Evolutionary conservation across 1,140 invertebrate genomes (phyloP).

Genomic region (Hylaeus volcanicus): DNA sequence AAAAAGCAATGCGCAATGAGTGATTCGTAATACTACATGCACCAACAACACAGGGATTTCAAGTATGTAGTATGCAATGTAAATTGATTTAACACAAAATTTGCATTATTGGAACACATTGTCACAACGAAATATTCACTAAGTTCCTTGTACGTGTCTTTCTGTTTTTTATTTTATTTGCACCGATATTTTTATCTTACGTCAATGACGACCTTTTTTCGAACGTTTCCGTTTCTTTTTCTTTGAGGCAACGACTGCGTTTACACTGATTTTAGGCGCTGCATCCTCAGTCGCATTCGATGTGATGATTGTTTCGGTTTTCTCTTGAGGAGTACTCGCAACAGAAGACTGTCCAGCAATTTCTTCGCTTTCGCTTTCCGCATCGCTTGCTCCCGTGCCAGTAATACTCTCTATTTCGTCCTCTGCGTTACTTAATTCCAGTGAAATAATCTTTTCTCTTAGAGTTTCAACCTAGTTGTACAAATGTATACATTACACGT

Average conservation of each 20-base stretch:
- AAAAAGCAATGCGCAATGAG: conserved; percentile 21
- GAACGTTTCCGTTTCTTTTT: conserved; percentile 79
- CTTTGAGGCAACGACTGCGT: conserved; percentile 74
- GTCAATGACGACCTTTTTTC: conserved; percentile 76
- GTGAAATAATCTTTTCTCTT: conserved; percentile 92
- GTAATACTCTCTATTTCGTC: conserved; percentile 81
- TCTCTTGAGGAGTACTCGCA: conserved; percentile 67
- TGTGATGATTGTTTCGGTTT: conserved; percentile 64
- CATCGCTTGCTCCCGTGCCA: conserved; percentile 77
- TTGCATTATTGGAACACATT: conserved; percentile 27
- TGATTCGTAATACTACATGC: conserved; percentile 36
- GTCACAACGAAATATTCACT: conserved; percentile 11
- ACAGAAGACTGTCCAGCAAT: conserved; percentile 67
- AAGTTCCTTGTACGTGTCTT: conserved; percentile 19
- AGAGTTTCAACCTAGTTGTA: conserved; percentile 89
- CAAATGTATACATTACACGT: conserved; percentile 33
- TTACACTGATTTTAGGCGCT: conserved; percentile 66
- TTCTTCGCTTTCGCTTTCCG: conserved; percentile 78
- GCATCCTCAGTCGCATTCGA: conserved; percentile 69
- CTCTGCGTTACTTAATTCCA: conserved; percentile 88
- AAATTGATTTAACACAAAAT: conserved; percentile 16
- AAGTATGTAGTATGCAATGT: conserved; percentile 16
- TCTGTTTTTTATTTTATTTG: conserved; percentile 17
- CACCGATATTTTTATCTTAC: conserved; percentile 18
- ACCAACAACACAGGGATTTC: conserved; percentile 11